phyloP scores from a whole-genome alignment of 35 echinoderm and acorn worm species.

The Patiria miniata region DNA sequence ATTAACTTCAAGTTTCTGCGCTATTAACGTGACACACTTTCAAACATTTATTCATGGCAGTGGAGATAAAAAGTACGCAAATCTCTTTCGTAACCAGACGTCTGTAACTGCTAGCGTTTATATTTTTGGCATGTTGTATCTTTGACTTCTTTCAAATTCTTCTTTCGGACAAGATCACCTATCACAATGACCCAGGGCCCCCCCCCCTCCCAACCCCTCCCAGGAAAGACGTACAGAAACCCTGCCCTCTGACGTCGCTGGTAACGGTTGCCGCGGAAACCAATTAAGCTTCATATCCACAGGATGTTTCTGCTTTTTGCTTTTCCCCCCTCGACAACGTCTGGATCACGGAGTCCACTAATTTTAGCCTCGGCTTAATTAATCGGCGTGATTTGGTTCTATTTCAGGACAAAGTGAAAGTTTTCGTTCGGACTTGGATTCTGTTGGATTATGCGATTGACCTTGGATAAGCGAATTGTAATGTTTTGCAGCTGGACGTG shows the following conservation, averaged over 20 bases:
- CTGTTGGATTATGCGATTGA: neutral
- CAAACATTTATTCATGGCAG: too few relatives aligned
- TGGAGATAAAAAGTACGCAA: too few relatives aligned
- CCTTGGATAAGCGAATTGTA: neutral
- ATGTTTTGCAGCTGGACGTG: too few relatives aligned
- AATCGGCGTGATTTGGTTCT: neutral
- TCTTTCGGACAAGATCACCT: neutral
- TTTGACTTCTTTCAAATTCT: too few relatives aligned
- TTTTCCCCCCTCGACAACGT: neutral
- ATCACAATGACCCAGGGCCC: neutral
- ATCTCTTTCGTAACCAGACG: too few relatives aligned
- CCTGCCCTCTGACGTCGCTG: neutral
- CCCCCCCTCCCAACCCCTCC: neutral
- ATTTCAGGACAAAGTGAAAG: neutral
- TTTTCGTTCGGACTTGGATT: neutral
- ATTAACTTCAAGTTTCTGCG: too few relatives aligned
- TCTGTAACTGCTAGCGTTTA: too few relatives aligned
- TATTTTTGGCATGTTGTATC: too few relatives aligned
- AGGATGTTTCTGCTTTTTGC: neutral
- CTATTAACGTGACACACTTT: too few relatives aligned
- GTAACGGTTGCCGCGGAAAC: neutral
- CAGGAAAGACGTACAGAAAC: conserved; percentile 7
- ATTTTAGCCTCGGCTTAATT: neutral
- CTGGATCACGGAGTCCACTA: neutral
- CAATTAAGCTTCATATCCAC: neutral